Evolutionary conservation across 2,888 invertebrate genomes (phyloP).

Genomic region (Calameuta idolon): DNA sequence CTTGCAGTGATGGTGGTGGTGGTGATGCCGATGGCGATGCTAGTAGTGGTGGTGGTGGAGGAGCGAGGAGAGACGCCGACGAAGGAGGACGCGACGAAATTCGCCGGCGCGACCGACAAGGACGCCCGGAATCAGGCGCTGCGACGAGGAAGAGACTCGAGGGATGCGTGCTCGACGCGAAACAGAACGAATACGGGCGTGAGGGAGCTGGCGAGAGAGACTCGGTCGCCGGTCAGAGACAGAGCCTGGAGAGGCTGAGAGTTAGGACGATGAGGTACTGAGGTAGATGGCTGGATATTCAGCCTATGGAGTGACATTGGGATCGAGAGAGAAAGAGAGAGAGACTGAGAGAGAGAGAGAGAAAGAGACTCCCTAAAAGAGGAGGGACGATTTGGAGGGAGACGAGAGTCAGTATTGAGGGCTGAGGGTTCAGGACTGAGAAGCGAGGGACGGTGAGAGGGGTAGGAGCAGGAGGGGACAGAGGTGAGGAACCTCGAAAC

Average conservation of each 20-base stretch:
- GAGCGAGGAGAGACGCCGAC: constrained; percentile 33
- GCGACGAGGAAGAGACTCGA: constrained; percentile 29
- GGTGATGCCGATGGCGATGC: no score
- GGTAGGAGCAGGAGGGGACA: constrained; percentile 22
- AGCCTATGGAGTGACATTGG: constrained; percentile 33
- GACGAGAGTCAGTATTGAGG: background rate
- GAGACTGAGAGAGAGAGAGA: constrained; percentile 21
- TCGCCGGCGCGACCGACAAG: constrained; percentile 60
- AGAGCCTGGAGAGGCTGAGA: constrained; percentile 1
- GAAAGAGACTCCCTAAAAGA: constrained; percentile 22
- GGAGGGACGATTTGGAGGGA: constrained; percentile 3
- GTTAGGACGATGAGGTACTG: background rate
- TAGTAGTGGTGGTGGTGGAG: background rate
- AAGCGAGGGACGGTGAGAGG: constrained; percentile 20
- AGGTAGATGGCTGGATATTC: background rate
- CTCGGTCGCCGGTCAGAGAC: background rate
- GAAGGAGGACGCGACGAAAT: constrained; percentile 56
- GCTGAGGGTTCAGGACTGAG: background rate
- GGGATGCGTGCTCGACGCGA: constrained; percentile 44
- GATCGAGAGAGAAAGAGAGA: constrained; percentile 32
- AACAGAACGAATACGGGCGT: constrained; percentile 35
- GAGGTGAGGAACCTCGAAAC: constrained; percentile 33
- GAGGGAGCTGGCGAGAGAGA: constrained; percentile 16
- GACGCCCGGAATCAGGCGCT: constrained; percentile 29
- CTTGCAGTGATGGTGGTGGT: background rate